Conservation (phyloP, 2,888 invertebrate genomes). For the Tortrix viridana region DNA sequence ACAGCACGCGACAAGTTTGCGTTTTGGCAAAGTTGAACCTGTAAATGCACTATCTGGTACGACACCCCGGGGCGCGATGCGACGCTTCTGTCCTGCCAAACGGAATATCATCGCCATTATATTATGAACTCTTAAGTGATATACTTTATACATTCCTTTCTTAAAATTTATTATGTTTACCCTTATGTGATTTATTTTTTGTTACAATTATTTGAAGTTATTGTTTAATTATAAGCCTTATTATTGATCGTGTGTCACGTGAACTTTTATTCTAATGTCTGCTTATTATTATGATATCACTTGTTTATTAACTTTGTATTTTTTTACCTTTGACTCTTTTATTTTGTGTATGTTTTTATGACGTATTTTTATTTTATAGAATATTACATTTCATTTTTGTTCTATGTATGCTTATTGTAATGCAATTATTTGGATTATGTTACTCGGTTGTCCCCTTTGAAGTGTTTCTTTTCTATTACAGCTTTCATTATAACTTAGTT, state of each 20-base stretch:
- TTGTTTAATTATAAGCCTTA: conserved; percentile 29
- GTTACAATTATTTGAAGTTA: conserved; percentile 37
- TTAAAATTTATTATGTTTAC: conserved; percentile 42
- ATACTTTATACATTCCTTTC: conserved; percentile 38
- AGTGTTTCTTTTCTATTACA: conserved; percentile 52
- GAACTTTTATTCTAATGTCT: conserved; percentile 18
- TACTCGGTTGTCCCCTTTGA: background rate
- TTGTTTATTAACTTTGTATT: conserved; percentile 3
- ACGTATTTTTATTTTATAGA: conserved; percentile 6
- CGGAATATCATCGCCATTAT: conserved; percentile 56
- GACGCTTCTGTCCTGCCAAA: conserved; percentile 68
- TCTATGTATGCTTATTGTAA: conserved; percentile 29
- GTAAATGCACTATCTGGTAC: conserved; percentile 99
- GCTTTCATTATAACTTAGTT: conserved; percentile 50
- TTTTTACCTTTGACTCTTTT: conserved; percentile 3
- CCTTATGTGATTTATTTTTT: conserved; percentile 38
- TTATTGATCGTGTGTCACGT: conserved; percentile 11
- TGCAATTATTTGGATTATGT: conserved; percentile 19
- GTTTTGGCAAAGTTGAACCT: conserved; percentile 86
- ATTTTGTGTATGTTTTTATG: conserved; percentile 19
- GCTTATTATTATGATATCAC: conserved; percentile 25
- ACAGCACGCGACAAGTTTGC: conserved; percentile 85
- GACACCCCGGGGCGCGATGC: conserved; percentile 91
- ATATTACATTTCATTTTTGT: conserved; percentile 5
- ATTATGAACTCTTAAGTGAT: conserved; percentile 68